These are phyloP conservation scores for Synanthedon myopaeformis DNA, from an alignment of 2,888 invertebrate genomes.

Conservation along the genomic window DNA sequence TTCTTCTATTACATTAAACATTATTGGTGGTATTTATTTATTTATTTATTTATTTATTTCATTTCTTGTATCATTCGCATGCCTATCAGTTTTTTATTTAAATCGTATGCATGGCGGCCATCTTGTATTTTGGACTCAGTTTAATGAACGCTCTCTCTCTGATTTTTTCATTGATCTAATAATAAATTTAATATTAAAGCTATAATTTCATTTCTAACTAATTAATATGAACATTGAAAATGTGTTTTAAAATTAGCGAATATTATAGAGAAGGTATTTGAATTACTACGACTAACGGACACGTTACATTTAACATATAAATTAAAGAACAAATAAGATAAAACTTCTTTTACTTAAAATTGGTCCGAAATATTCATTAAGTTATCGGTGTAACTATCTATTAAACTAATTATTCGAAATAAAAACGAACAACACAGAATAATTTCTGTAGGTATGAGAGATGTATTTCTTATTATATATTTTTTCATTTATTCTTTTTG, in stretches of 20 bases:
- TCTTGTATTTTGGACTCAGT: no score
- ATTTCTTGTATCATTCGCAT: no score
- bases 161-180: no score
- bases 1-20: no score
- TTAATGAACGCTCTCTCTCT: no score
- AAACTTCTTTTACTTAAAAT: conserved; percentile 60
- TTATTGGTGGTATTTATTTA: no score
- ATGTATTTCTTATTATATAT: background rate
- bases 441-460: background rate
- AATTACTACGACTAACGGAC: conserved; percentile 15
- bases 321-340: conserved; percentile 10
- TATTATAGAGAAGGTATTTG: conserved; percentile 8
- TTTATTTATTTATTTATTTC: no score
- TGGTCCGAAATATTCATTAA: conserved; percentile 51
- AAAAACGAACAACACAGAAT: background rate
- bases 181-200: conserved; percentile 31
- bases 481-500: background rate
- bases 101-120: no score
- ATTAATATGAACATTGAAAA: conserved; percentile 12
- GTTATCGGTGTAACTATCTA: conserved; percentile 9
- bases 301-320: conserved; percentile 28
- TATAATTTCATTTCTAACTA: conserved; percentile 55
- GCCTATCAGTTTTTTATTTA: no score
- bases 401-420: background rate
- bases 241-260: background rate